Base-by-base conservation (phyloP, 2,797 vertebrate genomes). In the Adrianichthys oophorus region DNA sequence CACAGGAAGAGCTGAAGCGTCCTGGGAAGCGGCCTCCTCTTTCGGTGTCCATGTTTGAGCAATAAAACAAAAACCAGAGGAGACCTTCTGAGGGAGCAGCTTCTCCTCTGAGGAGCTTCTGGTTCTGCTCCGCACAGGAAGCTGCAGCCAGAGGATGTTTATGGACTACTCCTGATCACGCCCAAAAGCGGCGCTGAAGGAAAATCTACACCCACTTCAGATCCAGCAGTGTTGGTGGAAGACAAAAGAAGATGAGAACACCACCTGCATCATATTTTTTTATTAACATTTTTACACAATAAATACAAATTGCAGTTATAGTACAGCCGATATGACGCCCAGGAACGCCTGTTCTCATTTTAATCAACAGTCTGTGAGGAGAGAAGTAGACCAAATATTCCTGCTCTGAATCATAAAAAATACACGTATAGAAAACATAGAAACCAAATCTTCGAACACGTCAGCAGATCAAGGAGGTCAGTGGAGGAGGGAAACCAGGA, bases 221-320 rank as follows among this genome's bases (percentile, higher is more conserved):
- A 45, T 56, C 50, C 10, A 32, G 32, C 26, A 5, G 26, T 26
- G 26, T 26, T 26, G 3, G 43, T 18, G 2, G 15, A 45, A 16
- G 7, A 5, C 16, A 17, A 43, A 15, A 15, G 2, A 48, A 45
- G 45, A 24, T 0, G 4, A 24, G 5, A 5, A 10, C 29, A 48
- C 48, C 7, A 18, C 62, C 24, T 83, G 91, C 86, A 72, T 71
- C 65, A 81, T 72, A 75, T 84, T 84, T 80, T 94, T 96, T 96
- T 95, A 95, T 98, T 94, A 97, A 98, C 94, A 95, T 96, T 98
- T 98, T 93, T 99, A 98, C 95, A 98, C 95, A 99, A 99, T 99
- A 98, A 98, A 99, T 98, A 99, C 96, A 99, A 97, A 98, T 91
- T 94, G 95, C 94, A 92, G 76, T 94, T 94, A 93, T 95, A 95